Conservation (phyloP, 2,888 invertebrate genomes). For the Cataglyphis albicans region DNA sequence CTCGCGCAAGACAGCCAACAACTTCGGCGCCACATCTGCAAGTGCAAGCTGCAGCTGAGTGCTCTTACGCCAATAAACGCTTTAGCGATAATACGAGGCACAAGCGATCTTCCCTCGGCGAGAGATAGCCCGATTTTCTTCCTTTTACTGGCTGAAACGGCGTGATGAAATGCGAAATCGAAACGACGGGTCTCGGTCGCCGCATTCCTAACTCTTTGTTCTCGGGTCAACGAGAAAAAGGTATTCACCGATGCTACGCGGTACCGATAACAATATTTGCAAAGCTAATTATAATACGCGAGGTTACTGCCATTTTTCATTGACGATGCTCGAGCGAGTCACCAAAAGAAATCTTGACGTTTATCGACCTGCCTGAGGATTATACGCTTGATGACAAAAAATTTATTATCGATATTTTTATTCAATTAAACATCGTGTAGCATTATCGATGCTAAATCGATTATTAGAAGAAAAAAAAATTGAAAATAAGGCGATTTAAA, state of each 20-base stretch:
- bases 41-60: conserved; percentile 27
- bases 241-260: conserved; percentile 29
- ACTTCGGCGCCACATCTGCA: conserved; percentile 1
- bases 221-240: conserved; percentile 67
- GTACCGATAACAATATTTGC: conserved; percentile 65
- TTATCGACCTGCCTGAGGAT: neutral
- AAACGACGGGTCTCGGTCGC: conserved; percentile 52
- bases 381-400: neutral
- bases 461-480: neutral
- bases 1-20: conserved; percentile 1
- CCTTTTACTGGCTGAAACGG: conserved; percentile 70
- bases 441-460: neutral
- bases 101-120: conserved; percentile 19
- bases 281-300: conserved; percentile 69
- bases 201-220: conserved; percentile 68
- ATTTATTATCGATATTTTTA: conserved; percentile 10
- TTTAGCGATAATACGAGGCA: conserved; percentile 58
- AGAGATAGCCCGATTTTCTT: conserved; percentile 14
- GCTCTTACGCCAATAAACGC: conserved; percentile 68
- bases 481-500: neutral
- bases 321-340: conserved; percentile 42
- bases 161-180: conserved; percentile 70
- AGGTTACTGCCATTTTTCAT: neutral
- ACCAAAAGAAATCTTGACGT: conserved; percentile 5
- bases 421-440: neutral